phyloP scores from a whole-genome alignment of 1,140 invertebrate species.

The Philotrypesis tridentata region DNA sequence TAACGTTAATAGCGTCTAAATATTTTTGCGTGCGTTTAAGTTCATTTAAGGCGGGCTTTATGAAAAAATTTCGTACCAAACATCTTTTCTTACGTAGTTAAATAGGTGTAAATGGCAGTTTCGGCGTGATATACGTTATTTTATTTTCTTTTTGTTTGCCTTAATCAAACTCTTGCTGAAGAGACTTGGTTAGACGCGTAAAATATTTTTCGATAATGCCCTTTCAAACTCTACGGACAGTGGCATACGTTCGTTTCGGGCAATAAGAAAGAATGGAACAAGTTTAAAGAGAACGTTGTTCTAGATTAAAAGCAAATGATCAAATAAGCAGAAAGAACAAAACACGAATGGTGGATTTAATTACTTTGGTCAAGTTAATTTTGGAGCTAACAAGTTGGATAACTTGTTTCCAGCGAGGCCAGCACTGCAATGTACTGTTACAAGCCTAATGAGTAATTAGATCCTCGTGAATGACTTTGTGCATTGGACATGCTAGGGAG shows the following conservation, averaged over 20 bases:
- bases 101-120: constrained; percentile 63
- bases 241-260: not conserved
- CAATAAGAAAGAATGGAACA: not conserved
- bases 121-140: constrained; percentile 62
- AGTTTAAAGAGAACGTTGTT: not conserved
- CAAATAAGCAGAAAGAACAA: not conserved
- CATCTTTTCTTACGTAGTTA: constrained; percentile 59
- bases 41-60: constrained; percentile 51
- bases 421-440: not conserved
- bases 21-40: constrained; percentile 11
- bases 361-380: not conserved
- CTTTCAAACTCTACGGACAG: not conserved
- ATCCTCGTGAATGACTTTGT: not conserved
- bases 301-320: not conserved
- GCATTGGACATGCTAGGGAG: not conserved
- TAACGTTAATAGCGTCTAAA: constrained; percentile 2
- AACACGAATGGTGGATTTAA: not conserved
- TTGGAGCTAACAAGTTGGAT: not conserved
- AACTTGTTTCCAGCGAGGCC: not conserved
- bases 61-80: constrained; percentile 59
- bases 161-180: constrained; percentile 10
- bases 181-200: not conserved
- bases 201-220: constrained; percentile 11
- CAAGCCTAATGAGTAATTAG: not conserved
- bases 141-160: not conserved